These are phyloP conservation scores for Oscheius sp. DNA, from an alignment of 2,888 invertebrate species.

Conservation along the genomic window DNA sequence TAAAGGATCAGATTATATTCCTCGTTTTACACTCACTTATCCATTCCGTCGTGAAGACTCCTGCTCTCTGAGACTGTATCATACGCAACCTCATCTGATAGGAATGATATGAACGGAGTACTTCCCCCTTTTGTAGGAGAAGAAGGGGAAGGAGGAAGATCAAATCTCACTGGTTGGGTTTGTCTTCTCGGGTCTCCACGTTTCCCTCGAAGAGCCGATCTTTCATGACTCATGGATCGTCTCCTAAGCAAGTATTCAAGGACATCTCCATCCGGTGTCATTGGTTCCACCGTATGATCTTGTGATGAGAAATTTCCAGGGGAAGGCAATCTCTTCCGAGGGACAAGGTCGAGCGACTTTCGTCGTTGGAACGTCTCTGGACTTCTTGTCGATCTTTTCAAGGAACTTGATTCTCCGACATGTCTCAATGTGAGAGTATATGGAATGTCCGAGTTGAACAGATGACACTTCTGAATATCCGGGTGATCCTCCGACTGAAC, in stretches of 20 bases:
- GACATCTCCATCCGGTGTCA: slow-evolving; percentile 65
- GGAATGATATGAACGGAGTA: slow-evolving; percentile 54
- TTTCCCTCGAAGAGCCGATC: slow-evolving; percentile 40
- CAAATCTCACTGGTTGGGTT: slow-evolving; percentile 69
- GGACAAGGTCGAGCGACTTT: slow-evolving; percentile 66
- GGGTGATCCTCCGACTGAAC: slow-evolving; percentile 67
- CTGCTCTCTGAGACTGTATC: slow-evolving; percentile 54
- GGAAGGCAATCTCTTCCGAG: slow-evolving; percentile 65
- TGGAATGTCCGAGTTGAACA: slow-evolving; percentile 65
- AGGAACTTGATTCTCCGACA: slow-evolving; percentile 48
- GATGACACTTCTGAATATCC: slow-evolving; percentile 60
- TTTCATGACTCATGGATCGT: slow-evolving; percentile 60
- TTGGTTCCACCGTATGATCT: slow-evolving; percentile 69
- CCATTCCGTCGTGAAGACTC: slow-evolving; percentile 60
- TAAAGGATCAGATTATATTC: slow-evolving; percentile 21
- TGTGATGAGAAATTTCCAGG: slow-evolving; percentile 68
- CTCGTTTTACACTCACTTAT: slow-evolving; percentile 32
- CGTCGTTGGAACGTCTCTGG: slow-evolving; percentile 46
- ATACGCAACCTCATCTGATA: slow-evolving; percentile 53
- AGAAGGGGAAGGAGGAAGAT: slow-evolving; percentile 48
- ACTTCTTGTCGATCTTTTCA: slow-evolving; percentile 43
- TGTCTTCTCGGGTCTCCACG: slow-evolving; percentile 71
- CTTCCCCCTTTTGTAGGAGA: slow-evolving; percentile 46
- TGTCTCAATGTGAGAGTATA: slow-evolving; percentile 70
- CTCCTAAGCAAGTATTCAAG: slow-evolving; percentile 63